Evolutionary conservation across 2,888 invertebrate species (phyloP), one percentile per base, ranked within the genome.

Genomic region (Eupeodes luniger): DNA sequence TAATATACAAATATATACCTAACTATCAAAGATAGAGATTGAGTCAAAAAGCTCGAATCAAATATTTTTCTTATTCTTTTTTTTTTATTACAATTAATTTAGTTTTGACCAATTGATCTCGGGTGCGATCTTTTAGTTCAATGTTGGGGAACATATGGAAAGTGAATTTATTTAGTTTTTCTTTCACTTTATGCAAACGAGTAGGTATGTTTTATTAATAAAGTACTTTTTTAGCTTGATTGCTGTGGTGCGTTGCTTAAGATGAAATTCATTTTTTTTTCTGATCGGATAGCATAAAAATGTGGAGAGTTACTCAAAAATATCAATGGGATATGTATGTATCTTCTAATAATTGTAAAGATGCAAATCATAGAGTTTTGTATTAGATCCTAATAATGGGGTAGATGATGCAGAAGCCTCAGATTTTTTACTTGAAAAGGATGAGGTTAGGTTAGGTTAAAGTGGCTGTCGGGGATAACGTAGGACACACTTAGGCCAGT

Each of bases 71-170:
- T 27, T 2, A 2, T 27, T 27, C 27, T 27, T 27, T 3, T 27
- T 2, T 27, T 27, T 27, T 80, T 62, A 88, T 88, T 88, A 69
- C 81, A 74, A 81, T 88, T 88, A 88, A 88, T 88, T 88, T 88
- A 85, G 74, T 77, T 81, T 85, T 69, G 81, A 88, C 85, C 88
- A 88, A 88, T 88, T 88, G 88, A 88, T 85, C 88, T 75, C 76
- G 40, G 51, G 64, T 70, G 59, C 85, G 88, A 88, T 81, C 88
- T 85, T 85, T 88, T 27, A 36, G 81, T 81, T 81, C 81, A 88
- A 85, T 88, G 87, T 62, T 81, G 72, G 27, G 40, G 70, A 70
- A 40, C 55, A 62, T 51, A 70, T 59, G 57, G 59, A 59, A 72
- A n/a, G 79, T 75, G 72, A 72, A 67, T 72, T 84, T 27, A 27